Conservation (phyloP, 2,888 invertebrate genomes). For the Aethes cnicana region DNA sequence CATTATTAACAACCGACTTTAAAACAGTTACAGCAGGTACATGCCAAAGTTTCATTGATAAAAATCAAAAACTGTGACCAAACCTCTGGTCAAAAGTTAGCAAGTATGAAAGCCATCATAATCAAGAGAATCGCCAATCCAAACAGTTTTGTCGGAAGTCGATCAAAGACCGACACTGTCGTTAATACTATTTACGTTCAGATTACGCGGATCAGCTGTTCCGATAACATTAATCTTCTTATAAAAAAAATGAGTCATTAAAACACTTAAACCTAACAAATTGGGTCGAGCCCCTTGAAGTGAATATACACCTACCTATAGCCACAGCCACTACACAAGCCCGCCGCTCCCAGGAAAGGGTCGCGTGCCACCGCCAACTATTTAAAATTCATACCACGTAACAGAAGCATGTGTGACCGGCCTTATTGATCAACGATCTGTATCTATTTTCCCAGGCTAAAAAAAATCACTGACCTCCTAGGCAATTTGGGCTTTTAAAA, state of each 20-base stretch:
- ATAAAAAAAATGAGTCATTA: slow-evolving; percentile 13
- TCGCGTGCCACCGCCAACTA: slow-evolving; percentile 22
- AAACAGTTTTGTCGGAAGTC: too few species aligned
- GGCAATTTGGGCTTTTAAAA: background rate
- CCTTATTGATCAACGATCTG: slow-evolving; percentile 43
- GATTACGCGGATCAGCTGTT: background rate
- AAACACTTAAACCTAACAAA: slow-evolving; percentile 12
- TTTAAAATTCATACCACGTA: slow-evolving; percentile 53
- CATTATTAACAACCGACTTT: too few species aligned
- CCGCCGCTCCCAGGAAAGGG: slow-evolving; percentile 7
- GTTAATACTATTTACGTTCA: too few species aligned
- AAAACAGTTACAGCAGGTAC: too few species aligned
- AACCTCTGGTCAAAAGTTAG: too few species aligned
- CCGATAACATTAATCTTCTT: background rate
- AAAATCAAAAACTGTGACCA: too few species aligned
- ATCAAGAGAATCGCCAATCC: too few species aligned
- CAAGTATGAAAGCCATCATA: too few species aligned
- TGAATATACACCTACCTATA: background rate
- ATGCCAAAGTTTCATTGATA: too few species aligned
- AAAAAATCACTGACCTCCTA: slow-evolving; percentile 22
- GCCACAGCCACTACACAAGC: background rate
- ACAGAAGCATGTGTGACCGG: slow-evolving; percentile 49
- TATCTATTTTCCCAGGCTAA: slow-evolving; percentile 38
- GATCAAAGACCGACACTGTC: too few species aligned
- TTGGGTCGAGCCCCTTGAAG: slow-evolving; percentile 26